A percentile compares a stretch with the other conserved stretches of the same genome.
Evolutionary conservation across 2,113 vertebrate genomes (phyloP).

Genomic region (Thermophis baileyi): DNA sequence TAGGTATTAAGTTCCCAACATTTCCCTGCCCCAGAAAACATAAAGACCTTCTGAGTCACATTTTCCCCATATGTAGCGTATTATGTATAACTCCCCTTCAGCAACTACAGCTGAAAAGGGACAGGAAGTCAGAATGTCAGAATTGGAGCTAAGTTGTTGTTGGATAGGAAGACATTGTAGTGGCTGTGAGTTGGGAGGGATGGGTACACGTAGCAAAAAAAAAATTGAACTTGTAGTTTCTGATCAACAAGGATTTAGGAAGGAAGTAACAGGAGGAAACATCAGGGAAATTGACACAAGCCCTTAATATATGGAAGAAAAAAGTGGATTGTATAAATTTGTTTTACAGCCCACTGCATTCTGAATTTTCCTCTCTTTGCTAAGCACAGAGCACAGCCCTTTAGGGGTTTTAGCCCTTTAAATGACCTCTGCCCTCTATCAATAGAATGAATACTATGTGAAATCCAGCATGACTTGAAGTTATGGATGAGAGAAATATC

Average conservation of each 20-base stretch:
- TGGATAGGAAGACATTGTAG: neutral
- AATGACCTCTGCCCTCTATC: neutral
- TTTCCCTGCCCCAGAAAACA: neutral
- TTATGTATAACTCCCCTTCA: neutral
- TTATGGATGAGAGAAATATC: neutral
- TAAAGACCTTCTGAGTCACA: neutral
- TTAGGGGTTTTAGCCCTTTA: neutral
- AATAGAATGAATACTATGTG: neutral
- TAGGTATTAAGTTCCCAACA: neutral
- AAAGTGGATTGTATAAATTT: too few relatives aligned
- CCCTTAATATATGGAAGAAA: neutral
- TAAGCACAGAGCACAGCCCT: neutral
- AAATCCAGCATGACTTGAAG: neutral
- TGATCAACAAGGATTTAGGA: neutral
- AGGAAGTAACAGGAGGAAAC: neutral
- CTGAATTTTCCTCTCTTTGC: neutral
- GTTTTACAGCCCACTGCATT: neutral
- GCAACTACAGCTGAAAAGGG: neutral
- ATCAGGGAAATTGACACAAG: neutral
- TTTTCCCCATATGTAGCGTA: neutral
- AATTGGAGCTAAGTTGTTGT: neutral
- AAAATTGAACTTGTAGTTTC: neutral
- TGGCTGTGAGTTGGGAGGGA: neutral
- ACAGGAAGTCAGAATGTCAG: neutral
- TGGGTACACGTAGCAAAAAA: neutral